Evolutionary conservation across 2,113 vertebrate species (phyloP).

Genomic region (Calyptomena viridis): DNA sequence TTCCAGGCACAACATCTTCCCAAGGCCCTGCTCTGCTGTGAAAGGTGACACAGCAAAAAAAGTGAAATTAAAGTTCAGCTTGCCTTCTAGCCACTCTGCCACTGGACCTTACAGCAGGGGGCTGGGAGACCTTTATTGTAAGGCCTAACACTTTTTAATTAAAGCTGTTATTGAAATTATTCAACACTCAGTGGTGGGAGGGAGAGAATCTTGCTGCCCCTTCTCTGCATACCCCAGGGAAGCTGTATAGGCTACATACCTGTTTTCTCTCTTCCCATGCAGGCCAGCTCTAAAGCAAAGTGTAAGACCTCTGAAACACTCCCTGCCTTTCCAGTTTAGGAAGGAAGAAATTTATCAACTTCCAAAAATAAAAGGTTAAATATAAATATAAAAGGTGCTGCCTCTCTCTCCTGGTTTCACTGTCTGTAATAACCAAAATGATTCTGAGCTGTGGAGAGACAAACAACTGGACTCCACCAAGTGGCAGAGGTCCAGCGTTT

Average conservation of each 20-base stretch:
- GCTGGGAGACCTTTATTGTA: not conserved
- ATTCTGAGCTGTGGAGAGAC: not conserved
- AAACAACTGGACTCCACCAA: fast-evolving
- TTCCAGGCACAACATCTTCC: fast-evolving
- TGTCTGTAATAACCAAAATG: not conserved
- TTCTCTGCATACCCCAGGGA: not conserved
- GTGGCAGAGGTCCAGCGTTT: not conserved
- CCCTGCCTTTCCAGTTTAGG: not conserved
- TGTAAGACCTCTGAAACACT: not conserved
- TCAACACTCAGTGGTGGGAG: not conserved
- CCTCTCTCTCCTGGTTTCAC: not conserved
- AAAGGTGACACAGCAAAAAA: not conserved
- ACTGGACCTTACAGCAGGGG: not conserved
- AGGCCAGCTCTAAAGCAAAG: not conserved
- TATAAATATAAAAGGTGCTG: not conserved
- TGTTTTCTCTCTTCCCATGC: not conserved
- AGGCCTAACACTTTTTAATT: not conserved
- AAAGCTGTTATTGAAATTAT: not conserved
- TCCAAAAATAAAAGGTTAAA: not conserved
- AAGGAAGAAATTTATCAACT: not conserved
- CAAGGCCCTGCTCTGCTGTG: fast-evolving
- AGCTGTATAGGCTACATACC: not conserved
- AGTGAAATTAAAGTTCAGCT: fast-evolving
- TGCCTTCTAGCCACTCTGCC: not conserved
- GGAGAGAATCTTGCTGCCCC: not conserved